phyloP scores from a whole-genome alignment of 2,797 vertebrate genomes.

The Acomys russatus region DNA sequence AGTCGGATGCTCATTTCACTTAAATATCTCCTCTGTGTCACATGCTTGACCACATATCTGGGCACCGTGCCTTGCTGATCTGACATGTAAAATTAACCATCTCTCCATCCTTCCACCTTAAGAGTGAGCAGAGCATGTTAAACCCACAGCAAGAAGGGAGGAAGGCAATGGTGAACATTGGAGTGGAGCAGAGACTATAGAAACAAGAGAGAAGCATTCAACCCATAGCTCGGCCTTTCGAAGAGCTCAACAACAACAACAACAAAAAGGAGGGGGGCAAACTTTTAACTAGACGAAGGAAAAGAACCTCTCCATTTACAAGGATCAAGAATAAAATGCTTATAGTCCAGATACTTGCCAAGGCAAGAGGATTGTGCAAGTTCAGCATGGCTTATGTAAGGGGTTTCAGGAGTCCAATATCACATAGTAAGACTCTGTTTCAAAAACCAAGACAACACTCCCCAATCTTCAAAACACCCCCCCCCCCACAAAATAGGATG shows the following conservation, averaged over 20 bases:
- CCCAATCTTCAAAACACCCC: not conserved
- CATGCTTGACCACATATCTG: not conserved
- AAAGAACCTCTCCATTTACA: not conserved
- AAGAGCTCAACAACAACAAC: not conserved
- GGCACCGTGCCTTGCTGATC: not conserved
- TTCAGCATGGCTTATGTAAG: not conserved
- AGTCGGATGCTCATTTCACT: not conserved
- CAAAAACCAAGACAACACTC: not conserved
- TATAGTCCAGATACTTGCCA: not conserved
- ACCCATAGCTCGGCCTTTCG: not conserved
- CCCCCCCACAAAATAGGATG: not conserved
- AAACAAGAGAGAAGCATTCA: not conserved
- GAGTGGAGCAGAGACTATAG: not conserved
- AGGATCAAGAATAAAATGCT: not conserved
- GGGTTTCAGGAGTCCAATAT: not conserved
- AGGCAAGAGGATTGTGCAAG: not conserved
- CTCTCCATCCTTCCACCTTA: not conserved
- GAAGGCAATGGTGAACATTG: not conserved
- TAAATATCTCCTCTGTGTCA: not conserved
- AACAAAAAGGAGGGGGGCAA: not conserved
- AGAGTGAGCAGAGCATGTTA: not conserved
- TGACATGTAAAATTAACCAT: not conserved
- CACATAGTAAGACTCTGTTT: not conserved
- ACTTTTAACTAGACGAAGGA: not conserved
- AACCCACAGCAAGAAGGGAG: not conserved